Percentiles rank a stretch among this genome's conserved stretches.
These are phyloP conservation scores for Drosophila albomicans DNA, from an alignment of 1,140 invertebrate genomes.

Conservation along the genomic window DNA sequence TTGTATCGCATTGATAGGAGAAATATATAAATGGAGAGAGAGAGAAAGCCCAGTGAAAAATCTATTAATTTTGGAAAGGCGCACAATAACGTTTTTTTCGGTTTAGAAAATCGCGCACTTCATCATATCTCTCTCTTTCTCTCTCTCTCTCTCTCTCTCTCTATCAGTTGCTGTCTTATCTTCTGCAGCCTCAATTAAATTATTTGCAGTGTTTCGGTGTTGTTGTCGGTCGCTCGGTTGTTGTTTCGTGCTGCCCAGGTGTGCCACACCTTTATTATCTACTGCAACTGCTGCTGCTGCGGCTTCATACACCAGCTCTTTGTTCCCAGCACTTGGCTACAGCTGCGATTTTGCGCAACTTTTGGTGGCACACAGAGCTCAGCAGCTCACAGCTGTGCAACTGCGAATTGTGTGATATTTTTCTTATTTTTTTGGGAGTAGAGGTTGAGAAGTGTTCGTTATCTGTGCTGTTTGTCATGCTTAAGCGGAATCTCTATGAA, in stretches of 20 bases:
- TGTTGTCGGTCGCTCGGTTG: too few species aligned
- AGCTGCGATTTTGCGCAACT: constrained; percentile 37
- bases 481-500: constrained; percentile 20
- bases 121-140: not conserved
- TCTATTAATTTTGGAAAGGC: constrained; percentile 18
- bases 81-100: not conserved
- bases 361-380: constrained; percentile 11
- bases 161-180: not conserved
- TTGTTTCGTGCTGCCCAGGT: constrained; percentile 19
- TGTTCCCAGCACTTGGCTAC: constrained; percentile 25
- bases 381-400: constrained; percentile 3
- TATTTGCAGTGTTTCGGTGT: constrained; percentile 8
- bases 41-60: constrained; percentile 18
- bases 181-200: constrained; percentile 33
- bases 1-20: constrained; percentile 17
- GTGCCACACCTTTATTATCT: constrained; percentile 34
- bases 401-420: constrained; percentile 5
- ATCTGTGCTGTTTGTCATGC: constrained; percentile 32
- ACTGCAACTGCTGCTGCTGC: not conserved
- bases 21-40: too few species aligned
- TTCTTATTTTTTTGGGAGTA: constrained; percentile 1
- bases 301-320: constrained; percentile 17
- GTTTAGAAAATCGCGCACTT: constrained; percentile 20
- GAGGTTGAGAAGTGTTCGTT: constrained; percentile 18
- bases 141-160: not conserved